A percentile compares a stretch with the other conserved stretches of the same genome.
These are phyloP conservation scores for Psophia crepitans DNA, from an alignment of 2,113 vertebrate species.

Conservation along the genomic window DNA sequence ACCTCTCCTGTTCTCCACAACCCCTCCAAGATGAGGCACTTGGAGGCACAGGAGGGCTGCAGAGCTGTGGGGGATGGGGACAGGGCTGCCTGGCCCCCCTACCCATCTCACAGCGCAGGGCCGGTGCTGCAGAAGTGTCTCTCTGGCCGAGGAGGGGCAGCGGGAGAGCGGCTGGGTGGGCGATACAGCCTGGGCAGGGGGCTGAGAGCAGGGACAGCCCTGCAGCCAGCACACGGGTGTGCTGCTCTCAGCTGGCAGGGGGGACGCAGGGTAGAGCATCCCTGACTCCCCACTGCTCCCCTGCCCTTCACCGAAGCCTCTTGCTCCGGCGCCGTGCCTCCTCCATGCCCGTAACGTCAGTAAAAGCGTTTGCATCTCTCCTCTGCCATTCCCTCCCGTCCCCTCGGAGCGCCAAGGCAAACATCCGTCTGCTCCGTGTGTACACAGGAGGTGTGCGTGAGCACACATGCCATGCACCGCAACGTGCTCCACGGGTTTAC, in stretches of 20 bases:
- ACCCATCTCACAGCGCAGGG: rapidly evolving
- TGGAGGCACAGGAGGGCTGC: neutral
- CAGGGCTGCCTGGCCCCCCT: neutral
- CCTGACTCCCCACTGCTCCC: neutral
- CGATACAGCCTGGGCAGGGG: neutral
- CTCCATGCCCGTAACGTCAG: neutral
- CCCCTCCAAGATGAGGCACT: no score
- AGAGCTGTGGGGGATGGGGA: rapidly evolving
- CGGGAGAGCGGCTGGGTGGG: neutral
- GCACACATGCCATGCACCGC: rapidly evolving
- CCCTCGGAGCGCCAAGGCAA: neutral
- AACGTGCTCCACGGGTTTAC: no score
- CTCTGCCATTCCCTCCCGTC: rapidly evolving
- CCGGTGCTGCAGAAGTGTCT: neutral
- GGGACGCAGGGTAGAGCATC: neutral
- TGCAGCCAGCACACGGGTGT: rapidly evolving
- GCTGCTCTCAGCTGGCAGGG: rapidly evolving
- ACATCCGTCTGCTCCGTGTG: rapidly evolving
- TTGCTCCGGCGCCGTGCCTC: no score
- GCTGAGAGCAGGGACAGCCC: neutral
- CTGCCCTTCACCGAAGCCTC: neutral
- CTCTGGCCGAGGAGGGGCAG: no score
- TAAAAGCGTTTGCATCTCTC: neutral
- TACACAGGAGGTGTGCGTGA: rapidly evolving
- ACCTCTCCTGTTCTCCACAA: no score